A percentile compares a stretch with the other conserved stretches of the same genome.
Conservation (phyloP, 1,140 invertebrate species). For the Panagrolaimus sp. region DNA sequence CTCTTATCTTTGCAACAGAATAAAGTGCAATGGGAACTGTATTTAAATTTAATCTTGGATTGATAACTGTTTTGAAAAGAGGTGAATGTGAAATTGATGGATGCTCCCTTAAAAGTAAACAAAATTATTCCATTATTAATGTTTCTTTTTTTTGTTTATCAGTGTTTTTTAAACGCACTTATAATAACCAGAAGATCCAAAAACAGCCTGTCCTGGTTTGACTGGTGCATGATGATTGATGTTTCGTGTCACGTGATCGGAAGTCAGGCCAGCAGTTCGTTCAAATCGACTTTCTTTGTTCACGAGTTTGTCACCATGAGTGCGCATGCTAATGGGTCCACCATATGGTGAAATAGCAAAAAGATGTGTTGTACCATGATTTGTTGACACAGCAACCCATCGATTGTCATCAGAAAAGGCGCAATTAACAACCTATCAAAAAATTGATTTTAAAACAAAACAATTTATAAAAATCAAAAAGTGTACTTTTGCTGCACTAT, state of each 20-base stretch:
- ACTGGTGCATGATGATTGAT: constrained; percentile 12
- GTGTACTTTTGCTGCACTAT: constrained; percentile 64
- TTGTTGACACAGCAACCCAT: constrained; percentile 87
- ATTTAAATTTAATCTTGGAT: constrained; percentile 42
- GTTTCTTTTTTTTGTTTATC: constrained; percentile 19
- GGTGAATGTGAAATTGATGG: constrained; percentile 22
- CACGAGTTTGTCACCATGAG: constrained; percentile 86
- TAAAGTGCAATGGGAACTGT: constrained; percentile 36
- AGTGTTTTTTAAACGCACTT: constrained; percentile 9
- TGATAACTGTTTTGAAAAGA: constrained; percentile 36
- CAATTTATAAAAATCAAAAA: constrained; percentile 66
- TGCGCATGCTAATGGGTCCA: constrained; percentile 76
- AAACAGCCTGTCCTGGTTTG: constrained; percentile 8
- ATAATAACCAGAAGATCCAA: constrained; percentile 16
- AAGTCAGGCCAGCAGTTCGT: constrained; percentile 77
- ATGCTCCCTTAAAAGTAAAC: constrained; percentile 39
- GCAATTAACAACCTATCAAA: constrained; percentile 53
- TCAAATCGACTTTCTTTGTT: constrained; percentile 88
- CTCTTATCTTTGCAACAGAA: constrained; percentile 50
- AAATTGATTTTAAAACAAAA: constrained; percentile 58
- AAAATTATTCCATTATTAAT: neutral
- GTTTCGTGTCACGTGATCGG: constrained; percentile 8
- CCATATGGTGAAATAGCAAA: constrained; percentile 96
- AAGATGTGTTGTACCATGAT: constrained; percentile 90
- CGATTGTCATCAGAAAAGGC: constrained; percentile 78